Conservation (phyloP, 2,888 invertebrate genomes). For the Cerastis rubricosa region DNA sequence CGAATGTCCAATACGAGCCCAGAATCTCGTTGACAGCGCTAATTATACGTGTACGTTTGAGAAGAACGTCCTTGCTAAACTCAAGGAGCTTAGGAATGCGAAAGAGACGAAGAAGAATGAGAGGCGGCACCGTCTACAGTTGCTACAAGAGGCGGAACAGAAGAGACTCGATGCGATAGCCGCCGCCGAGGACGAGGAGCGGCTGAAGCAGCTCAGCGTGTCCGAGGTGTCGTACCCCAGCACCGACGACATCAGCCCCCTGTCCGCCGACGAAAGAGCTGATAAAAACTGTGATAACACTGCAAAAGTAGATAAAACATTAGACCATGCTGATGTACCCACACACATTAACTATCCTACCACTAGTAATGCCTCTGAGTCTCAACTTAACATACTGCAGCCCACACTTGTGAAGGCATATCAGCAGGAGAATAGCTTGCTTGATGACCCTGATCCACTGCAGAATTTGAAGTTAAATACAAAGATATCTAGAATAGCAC, state of each 20-base stretch:
- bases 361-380: constrained; percentile 74
- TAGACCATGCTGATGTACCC: constrained; percentile 68
- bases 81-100: constrained; percentile 93
- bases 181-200: constrained; percentile 87
- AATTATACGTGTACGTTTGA: constrained; percentile 94
- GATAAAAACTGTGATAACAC: constrained; percentile 82
- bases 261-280: constrained; percentile 88
- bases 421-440: constrained; percentile 79
- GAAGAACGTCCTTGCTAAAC: constrained; percentile 93
- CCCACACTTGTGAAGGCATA: constrained; percentile 85
- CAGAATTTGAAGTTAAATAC: constrained; percentile 81
- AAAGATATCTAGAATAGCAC: constrained; percentile 80
- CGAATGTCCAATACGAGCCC: constrained; percentile 82
- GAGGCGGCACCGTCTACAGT: constrained; percentile 91
- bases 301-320: constrained; percentile 74
- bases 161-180: constrained; percentile 89
- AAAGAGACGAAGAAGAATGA: constrained; percentile 92
- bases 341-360: constrained; percentile 72
- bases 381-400: constrained; percentile 84
- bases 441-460: constrained; percentile 88
- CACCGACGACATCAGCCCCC: constrained; percentile 90
- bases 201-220: constrained; percentile 90
- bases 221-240: constrained; percentile 91
- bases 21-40: constrained; percentile 80
- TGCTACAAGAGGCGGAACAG: constrained; percentile 90